Evolutionary conservation across 1,140 invertebrate species (phyloP), one percentile per base, ranked within the genome.

Genomic region (Drosophila kohkoa): DNA sequence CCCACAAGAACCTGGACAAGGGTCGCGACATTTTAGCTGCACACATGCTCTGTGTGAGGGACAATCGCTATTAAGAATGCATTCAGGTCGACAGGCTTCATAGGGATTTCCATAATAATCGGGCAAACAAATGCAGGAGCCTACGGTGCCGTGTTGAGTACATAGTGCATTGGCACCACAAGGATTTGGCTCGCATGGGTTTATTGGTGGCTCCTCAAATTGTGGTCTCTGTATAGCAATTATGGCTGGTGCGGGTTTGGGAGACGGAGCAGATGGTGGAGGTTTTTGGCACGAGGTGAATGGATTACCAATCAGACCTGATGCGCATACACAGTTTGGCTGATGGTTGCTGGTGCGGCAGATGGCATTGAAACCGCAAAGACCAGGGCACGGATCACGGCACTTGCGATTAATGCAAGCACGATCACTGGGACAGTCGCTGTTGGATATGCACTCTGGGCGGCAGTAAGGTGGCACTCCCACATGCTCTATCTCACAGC

Each of bases 1-100:
- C 38, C 95, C 96, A 91, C 96, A 97, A 7, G 94, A 94, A n/a
- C 96, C 95, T 1, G 94, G 94, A 83, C 96, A 97, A 38, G 96
- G 96, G 93, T 97, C 95, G 78, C 93, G 93, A 82, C 96, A 97
- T 92, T 95, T 96, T 51, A 95, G 95, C 79, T 96, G 95, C 5
- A 96, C 92, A 78, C 96, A 97, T 51, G 96, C 95, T 76, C 93
- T 93, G 77, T 94, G 94, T 6, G 95, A 94, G 30, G 95, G 92
- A 88, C 96, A 97, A 83, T 97, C 96, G 0, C 94, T 94, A 87
- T 96, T 96, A 1, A 96, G 92, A 4, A 95, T 93, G 92, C 96
- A 97, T 93, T 96, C 96, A 2, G 96, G 96, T 51, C 95, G 93
- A 91, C 96, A 96, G 3, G 95, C 95, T 76, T 95, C 95, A 74